Evolutionary conservation across 2,113 vertebrate genomes (phyloP), one percentile per base, ranked within the genome.

Genomic region (Pogona vitticeps): DNA sequence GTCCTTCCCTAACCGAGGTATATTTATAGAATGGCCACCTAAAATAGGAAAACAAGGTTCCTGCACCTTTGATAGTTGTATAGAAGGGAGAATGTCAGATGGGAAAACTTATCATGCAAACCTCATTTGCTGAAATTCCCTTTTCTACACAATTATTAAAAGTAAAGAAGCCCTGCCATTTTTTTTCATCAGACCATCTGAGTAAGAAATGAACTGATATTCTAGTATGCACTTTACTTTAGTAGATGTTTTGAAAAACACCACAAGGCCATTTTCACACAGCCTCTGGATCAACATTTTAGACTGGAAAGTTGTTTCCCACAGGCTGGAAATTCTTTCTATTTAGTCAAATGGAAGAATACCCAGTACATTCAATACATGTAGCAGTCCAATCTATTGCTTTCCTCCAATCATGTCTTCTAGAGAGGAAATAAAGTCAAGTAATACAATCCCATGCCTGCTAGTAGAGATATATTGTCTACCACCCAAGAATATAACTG

Each of bases 391-490:
- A 65, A 79, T 70, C 42, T 31, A 52, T 21, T 6, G n/a, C 38
- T 59, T 15, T 2, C 42, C 21, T 91, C 26, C 83, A 85, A 61
- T 73, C 46, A 89, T 94, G 93, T 71, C 46, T 88, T 86, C 91
- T 59, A 59, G 89, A 82, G 75, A 33, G 90, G 90, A 89, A 87
- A 89, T 38, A 90, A 85, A 91, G 1, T 36, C 86, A 87, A 85
- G 90, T 94, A 92, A 89, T 85, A 94, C 93, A 92, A 93, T 89
- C n/a, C 88, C 91, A 91, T 77, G 89, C 91, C 93, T 94, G 86
- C 59, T 52, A 40, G 42, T 42, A 17, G 26, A 80, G 76, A 95
- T 91, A 94, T 92, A 92, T 14, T 88, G 82, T 86, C 14, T 85
- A 58, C 75, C 6, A 78, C 46, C 42, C 52, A 90, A 88, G 77